These are phyloP conservation scores for Delichon dasypus DNA, from an alignment of 2,797 vertebrate genomes.

Conservation along the genomic window DNA sequence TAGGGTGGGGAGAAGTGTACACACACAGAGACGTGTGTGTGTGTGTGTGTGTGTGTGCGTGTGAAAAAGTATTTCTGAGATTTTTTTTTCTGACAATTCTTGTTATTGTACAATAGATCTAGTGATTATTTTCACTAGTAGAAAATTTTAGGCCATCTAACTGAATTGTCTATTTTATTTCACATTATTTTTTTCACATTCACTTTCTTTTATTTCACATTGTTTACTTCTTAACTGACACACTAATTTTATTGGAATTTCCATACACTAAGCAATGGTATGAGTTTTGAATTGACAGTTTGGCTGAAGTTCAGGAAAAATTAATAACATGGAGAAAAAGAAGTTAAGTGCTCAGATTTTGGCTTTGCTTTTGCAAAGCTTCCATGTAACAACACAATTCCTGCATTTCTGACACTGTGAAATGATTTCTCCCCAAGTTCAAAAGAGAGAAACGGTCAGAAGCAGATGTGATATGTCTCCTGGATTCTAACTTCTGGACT, in stretches of 20 bases:
- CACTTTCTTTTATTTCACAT: neutral
- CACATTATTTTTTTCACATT: neutral
- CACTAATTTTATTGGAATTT: constrained; percentile 32
- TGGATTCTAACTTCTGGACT: neutral
- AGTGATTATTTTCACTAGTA: neutral
- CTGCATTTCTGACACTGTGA: neutral
- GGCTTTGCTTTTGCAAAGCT: neutral
- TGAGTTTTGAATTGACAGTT: neutral
- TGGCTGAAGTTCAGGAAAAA: constrained; percentile 39
- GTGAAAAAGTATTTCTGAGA: neutral
- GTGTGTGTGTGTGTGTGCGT: neutral
- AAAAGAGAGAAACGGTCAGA: neutral
- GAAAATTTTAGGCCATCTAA: neutral
- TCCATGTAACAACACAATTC: neutral
- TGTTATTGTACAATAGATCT: neutral
- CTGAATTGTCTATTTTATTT: neutral
- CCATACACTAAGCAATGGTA: constrained; percentile 1
- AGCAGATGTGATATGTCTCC: neutral
- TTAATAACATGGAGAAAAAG: neutral
- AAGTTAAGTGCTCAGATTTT: neutral
- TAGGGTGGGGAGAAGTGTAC: neutral
- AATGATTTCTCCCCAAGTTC: neutral
- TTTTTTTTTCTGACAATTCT: neutral
- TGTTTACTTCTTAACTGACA: constrained; percentile 15
- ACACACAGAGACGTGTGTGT: accelerated